These are phyloP conservation scores for Dysmachus trigonus DNA, from an alignment of 2,888 invertebrate species.

Conservation along the genomic window DNA sequence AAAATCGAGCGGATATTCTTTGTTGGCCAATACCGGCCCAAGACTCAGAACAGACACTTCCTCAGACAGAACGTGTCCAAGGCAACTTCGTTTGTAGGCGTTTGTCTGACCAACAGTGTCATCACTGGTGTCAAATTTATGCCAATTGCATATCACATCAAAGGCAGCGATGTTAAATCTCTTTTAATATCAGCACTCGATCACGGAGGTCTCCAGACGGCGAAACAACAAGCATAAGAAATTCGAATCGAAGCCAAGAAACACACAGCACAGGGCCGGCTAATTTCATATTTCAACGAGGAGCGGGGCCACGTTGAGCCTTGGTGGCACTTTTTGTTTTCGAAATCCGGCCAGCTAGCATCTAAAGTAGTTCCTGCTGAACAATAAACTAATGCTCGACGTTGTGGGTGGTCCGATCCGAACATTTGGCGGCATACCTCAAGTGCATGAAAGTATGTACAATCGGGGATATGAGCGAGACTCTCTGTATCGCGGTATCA, in stretches of 20 bases:
- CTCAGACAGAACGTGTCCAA: slow-evolving; percentile 35
- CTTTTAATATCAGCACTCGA: slow-evolving; percentile 16
- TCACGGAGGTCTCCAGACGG: slow-evolving; percentile 14
- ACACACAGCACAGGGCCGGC: neutral
- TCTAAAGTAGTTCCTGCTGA: slow-evolving; percentile 26
- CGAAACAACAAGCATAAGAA: slow-evolving; percentile 32
- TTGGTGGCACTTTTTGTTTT: slow-evolving; percentile 26
- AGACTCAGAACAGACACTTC: slow-evolving; percentile 45
- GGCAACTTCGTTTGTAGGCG: neutral
- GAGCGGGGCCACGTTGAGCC: neutral
- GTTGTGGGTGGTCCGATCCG: slow-evolving; percentile 19
- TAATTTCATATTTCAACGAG: slow-evolving; percentile 4
- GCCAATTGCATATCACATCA: slow-evolving; percentile 7
- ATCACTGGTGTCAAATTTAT: slow-evolving; percentile 21
- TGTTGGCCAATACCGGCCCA: neutral
- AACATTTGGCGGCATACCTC: slow-evolving; percentile 31
- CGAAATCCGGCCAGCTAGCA: slow-evolving; percentile 11
- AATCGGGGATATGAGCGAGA: slow-evolving; percentile 12
- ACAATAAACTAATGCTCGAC: slow-evolving; percentile 16
- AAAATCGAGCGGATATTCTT: neutral
- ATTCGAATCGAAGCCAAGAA: slow-evolving; percentile 19
- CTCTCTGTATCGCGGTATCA: neutral
- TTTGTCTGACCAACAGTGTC: neutral
- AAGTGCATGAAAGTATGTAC: slow-evolving; percentile 28
- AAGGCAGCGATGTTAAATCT: slow-evolving; percentile 12